These are phyloP conservation scores for Dipus sagitta DNA, from an alignment of 2,797 vertebrate species.

Conservation along the genomic window DNA sequence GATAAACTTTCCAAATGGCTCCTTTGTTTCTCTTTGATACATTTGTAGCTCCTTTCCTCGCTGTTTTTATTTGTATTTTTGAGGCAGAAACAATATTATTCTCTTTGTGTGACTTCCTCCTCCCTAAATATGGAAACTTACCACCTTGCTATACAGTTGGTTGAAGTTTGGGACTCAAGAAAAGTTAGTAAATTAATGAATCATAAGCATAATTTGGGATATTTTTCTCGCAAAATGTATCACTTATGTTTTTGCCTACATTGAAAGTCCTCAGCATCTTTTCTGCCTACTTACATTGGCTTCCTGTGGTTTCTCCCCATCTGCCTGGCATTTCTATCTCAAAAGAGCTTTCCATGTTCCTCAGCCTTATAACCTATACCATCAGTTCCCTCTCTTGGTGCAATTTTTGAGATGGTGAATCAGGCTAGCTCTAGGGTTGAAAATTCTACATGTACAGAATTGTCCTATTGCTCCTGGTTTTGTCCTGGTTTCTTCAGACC, in stretches of 20 bases:
- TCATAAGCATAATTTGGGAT: neutral
- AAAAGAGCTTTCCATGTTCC: constrained; percentile 44
- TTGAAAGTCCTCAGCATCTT: constrained; percentile 34
- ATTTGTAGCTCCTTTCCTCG: neutral
- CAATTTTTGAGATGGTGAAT: constrained; percentile 47
- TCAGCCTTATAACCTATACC: neutral
- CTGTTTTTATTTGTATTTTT: neutral
- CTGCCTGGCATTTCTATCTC: constrained; percentile 58
- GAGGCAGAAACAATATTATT: neutral
- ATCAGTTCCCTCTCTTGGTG: neutral
- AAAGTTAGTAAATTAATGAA: constrained; percentile 14
- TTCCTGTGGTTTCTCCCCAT: constrained; percentile 55
- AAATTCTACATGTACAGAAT: neutral
- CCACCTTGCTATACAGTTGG: neutral
- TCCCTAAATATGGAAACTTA: neutral
- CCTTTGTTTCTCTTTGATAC: neutral
- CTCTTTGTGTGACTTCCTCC: neutral
- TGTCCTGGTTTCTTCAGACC: neutral
- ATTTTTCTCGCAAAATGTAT: neutral
- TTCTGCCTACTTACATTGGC: constrained; percentile 44
- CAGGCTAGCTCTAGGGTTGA: neutral
- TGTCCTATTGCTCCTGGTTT: neutral
- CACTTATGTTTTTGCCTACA: constrained; percentile 33
- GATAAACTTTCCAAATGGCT: neutral
- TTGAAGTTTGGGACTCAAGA: constrained; percentile 36